Evolutionary conservation across 2,888 invertebrate genomes (phyloP).

Genomic region (Chouioia cunea): DNA sequence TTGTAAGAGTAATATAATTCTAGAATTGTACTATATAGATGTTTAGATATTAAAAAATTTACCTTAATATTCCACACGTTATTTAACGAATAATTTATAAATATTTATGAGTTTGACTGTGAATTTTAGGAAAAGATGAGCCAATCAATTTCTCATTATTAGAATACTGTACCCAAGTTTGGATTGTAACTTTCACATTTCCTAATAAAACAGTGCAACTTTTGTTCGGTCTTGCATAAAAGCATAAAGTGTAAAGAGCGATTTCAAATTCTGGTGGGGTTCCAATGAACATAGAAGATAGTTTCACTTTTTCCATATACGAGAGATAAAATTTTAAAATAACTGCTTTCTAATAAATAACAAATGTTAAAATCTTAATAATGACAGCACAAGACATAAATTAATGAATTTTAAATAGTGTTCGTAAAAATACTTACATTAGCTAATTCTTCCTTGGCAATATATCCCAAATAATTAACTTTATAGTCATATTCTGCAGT

Average conservation of each 20-base stretch:
- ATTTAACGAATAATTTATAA: conserved; percentile 4
- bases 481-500: conserved; percentile 67
- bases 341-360: conserved; percentile 60
- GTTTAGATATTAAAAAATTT: conserved; percentile 24
- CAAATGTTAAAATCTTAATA: conserved; percentile 26
- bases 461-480: conserved; percentile 68
- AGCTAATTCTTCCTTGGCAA: conserved; percentile 57
- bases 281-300: conserved; percentile 68
- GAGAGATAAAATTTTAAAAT: conserved; percentile 63
- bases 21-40: conserved; percentile 41
- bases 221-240: conserved; percentile 69
- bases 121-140: conserved; percentile 42
- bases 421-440: conserved; percentile 53
- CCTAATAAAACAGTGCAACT: conserved; percentile 66
- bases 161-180: conserved; percentile 58
- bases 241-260: conserved; percentile 73
- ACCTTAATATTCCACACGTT: conserved; percentile 3
- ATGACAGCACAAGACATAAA: neutral
- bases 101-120: conserved; percentile 29
- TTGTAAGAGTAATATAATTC: conserved; percentile 10
- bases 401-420: neutral
- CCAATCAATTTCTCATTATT: conserved; percentile 37
- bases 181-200: conserved; percentile 65
- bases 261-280: conserved; percentile 74
- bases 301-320: conserved; percentile 64